Evolutionary conservation across 1,140 invertebrate species (phyloP), one percentile per base, ranked within the genome.

Genomic region (Heliothis virescens): DNA sequence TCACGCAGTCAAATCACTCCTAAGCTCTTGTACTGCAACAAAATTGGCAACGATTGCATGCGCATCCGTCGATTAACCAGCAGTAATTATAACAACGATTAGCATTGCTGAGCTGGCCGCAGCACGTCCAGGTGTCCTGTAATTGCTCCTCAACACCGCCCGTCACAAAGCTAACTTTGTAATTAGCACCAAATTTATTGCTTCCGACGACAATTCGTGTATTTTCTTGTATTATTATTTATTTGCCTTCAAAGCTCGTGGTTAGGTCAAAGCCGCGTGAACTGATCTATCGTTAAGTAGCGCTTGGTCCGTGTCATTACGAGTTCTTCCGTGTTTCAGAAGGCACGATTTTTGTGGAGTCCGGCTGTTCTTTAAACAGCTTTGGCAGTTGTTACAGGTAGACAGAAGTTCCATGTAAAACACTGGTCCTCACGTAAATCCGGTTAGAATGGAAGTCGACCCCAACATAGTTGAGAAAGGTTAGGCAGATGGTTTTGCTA

Each of bases 81-180:
- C 57, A 50, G 57, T 63, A 76, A 63, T 76, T 76, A 63, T 62
- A 76, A 76, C 47, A 26, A 63, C 73, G 72, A 60, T 75, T 62
- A 76, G 26, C 73, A 59, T 63, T 69, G 65, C 65, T 69, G 15
- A 21, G 16, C 63, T 12, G 18, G n/a, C n/a, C n/a, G n/a, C n/a
- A n/a, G 15, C 16, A 18, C 59, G 34, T 62, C 59, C 73, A 76
- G 73, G 59, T 63, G 73, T 76, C 18, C 73, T 16, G 41, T 76
- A 76, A 76, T 76, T 76, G 73, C 47, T 15, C 12, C 13, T 63
- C 9, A 50, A 34, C 41, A n/a, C 57, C 65, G 65, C 15, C 65
- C 11, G 48, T 41, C 57, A 62, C 41, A 63, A 62, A 50, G 73
- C 47, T 26, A 53, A 55, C 52, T 72, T 57, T 57, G 52, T 57